Evolutionary conservation across 2,888 invertebrate species (phyloP).

Genomic region (Gasteruption jaculator): DNA sequence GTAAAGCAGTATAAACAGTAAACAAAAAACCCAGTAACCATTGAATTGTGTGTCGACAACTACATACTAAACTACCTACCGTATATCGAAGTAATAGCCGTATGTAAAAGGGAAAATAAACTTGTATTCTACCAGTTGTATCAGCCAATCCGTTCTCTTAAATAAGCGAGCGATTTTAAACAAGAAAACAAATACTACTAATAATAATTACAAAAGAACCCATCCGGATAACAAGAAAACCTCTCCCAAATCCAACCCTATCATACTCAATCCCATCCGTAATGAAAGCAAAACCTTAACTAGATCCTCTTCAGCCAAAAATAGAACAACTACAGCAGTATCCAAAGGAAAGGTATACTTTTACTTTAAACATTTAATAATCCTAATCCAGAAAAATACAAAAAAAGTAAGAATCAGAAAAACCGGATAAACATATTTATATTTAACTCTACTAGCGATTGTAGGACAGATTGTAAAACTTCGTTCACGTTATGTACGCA

Average conservation of each 20-base stretch:
- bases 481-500: slow-evolving; percentile 50
- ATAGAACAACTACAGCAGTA: slow-evolving; percentile 6
- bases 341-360: too few species aligned
- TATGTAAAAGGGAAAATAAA: slow-evolving; percentile 49
- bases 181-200: slow-evolving; percentile 19
- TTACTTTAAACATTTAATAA: slow-evolving; percentile 12
- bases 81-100: slow-evolving; percentile 52
- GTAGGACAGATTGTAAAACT: slow-evolving; percentile 46
- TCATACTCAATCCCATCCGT: too few species aligned
- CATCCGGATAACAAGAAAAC: slow-evolving; percentile 28
- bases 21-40: slow-evolving; percentile 47
- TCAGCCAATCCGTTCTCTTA: slow-evolving; percentile 51
- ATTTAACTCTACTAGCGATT: slow-evolving; percentile 32
- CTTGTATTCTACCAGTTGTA: slow-evolving; percentile 52
- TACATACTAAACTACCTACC: slow-evolving; percentile 52
- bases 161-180: slow-evolving; percentile 48
- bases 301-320: slow-evolving; percentile 16
- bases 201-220: too few species aligned
- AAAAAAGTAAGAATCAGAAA: slow-evolving; percentile 22
- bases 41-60: slow-evolving; percentile 53
- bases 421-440: slow-evolving; percentile 28
- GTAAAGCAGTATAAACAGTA: slow-evolving; percentile 52
- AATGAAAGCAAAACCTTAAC: slow-evolving; percentile 21
- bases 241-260: too few species aligned
- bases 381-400: slow-evolving; percentile 11